Conservation (phyloP, 2,888 invertebrate genomes). For the Lasioglossum lativentre region DNA sequence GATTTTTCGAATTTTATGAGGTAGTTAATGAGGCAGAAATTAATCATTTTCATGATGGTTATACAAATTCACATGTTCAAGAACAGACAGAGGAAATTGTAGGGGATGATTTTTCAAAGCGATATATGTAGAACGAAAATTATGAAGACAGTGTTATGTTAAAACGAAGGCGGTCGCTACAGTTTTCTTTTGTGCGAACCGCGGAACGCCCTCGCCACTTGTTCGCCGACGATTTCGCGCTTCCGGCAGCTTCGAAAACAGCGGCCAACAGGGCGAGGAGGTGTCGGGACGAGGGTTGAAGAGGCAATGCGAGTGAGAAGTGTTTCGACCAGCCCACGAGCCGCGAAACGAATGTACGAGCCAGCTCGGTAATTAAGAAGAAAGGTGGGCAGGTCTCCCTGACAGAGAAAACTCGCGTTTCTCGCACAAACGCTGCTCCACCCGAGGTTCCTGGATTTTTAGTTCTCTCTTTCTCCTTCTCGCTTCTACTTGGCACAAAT, state of each 20-base stretch:
- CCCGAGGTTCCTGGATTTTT: not conserved
- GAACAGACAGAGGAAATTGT: too few species aligned
- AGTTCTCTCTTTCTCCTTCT: not conserved
- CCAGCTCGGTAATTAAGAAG: constrained; percentile 67
- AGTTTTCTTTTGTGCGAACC: not conserved
- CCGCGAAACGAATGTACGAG: constrained; percentile 64
- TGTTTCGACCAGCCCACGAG: constrained; percentile 53
- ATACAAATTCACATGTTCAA: too few species aligned
- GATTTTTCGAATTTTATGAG: too few species aligned
- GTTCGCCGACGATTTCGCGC: constrained; percentile 42
- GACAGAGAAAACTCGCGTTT: constrained; percentile 62
- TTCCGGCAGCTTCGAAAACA: constrained; percentile 26
- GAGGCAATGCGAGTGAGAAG: constrained; percentile 14
- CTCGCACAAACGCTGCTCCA: not conserved
- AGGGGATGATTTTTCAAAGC: too few species aligned
- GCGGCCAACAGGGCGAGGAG: constrained; percentile 11
- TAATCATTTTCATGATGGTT: too few species aligned
- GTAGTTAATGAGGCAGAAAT: too few species aligned
- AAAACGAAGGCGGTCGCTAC: not conserved
- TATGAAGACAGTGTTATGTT: not conserved
- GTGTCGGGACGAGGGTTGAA: constrained; percentile 34
- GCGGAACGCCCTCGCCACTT: constrained; percentile 37
- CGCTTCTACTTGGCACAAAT: not conserved
- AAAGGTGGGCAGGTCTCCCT: constrained; percentile 61
- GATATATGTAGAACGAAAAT: too few species aligned